Evolutionary conservation across 2,797 vertebrate species (phyloP).

Genomic region (Corythornis leucogaster): DNA sequence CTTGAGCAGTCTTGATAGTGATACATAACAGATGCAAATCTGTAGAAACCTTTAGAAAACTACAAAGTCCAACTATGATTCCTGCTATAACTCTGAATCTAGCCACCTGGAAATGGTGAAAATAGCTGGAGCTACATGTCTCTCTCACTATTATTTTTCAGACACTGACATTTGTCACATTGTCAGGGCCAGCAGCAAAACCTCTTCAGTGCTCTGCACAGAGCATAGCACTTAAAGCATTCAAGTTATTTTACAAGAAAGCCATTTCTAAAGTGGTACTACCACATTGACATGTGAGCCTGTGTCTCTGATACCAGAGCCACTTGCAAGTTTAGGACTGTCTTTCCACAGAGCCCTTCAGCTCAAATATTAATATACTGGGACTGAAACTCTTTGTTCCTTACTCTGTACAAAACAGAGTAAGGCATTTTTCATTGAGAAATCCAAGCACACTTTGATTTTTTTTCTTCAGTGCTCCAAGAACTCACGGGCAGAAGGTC

Average conservation of each 20-base stretch:
- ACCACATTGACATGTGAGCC: not conserved
- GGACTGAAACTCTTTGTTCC: not conserved
- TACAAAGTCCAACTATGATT: not conserved
- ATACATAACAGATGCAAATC: not conserved
- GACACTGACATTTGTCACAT: not conserved
- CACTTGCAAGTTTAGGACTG: not conserved
- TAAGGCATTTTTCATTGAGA: not conserved
- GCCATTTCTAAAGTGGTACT: not conserved
- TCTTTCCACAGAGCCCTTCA: not conserved
- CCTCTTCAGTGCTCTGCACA: not conserved
- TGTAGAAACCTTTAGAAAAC: not conserved
- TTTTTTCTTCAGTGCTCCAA: not conserved
- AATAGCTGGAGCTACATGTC: not conserved
- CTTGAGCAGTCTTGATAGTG: not conserved
- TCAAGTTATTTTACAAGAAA: not conserved
- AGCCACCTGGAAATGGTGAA: not conserved
- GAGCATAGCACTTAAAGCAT: not conserved
- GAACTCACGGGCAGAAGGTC: fast-evolving
- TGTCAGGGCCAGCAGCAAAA: not conserved
- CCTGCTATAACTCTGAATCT: not conserved
- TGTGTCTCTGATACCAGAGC: not conserved
- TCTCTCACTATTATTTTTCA: not conserved
- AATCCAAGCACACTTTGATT: fast-evolving
- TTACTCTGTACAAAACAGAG: not conserved
- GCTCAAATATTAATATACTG: not conserved